Evolutionary conservation across 2,888 invertebrate genomes (phyloP).

Genomic region (Xanthorhoe designata): DNA sequence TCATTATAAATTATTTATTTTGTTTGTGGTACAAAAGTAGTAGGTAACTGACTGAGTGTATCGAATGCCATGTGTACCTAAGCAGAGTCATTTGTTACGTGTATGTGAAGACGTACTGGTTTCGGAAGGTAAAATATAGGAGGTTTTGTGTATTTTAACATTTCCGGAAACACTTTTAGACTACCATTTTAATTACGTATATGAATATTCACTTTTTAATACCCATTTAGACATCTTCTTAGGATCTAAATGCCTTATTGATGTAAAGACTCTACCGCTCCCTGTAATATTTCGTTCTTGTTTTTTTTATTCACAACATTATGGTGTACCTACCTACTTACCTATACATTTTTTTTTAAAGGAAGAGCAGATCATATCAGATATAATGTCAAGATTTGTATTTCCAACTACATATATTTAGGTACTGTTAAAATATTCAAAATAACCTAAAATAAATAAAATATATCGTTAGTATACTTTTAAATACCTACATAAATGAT

Average conservation of each 20-base stretch:
- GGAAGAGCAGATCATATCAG: no score
- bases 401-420: background rate
- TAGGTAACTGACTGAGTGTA: constrained; percentile 24
- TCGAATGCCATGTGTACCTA: background rate
- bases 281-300: no score
- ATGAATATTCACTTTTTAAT: no score
- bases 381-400: background rate
- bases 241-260: no score
- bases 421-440: constrained; percentile 56
- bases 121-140: background rate
- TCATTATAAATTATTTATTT: constrained; percentile 43
- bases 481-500: constrained; percentile 55
- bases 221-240: no score
- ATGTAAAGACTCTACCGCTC: no score
- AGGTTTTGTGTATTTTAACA: background rate
- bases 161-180: background rate
- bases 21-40: constrained; percentile 46
- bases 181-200: background rate
- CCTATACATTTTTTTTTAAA: no score
- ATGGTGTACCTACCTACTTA: no score
- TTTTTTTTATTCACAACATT: background rate
- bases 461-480: constrained; percentile 57
- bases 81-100: background rate
- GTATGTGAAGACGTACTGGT: background rate
- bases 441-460: background rate